phyloP scores from a whole-genome alignment of 2,888 invertebrate genomes.

The Pyrochroa serraticornis region DNA sequence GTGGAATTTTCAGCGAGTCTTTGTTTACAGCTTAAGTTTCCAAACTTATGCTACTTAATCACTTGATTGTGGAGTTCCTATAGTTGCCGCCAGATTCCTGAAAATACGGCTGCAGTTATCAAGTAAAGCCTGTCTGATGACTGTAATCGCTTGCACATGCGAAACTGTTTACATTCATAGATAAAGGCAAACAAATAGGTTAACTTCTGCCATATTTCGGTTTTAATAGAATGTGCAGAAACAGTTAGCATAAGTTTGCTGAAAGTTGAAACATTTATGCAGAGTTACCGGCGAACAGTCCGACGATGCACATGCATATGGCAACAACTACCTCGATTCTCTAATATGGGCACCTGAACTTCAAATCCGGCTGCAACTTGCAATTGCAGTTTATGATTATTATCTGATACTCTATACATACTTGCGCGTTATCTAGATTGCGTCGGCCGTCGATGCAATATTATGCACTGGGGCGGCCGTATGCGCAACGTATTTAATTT shows the following conservation, averaged over 20 bases:
- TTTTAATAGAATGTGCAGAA: slow-evolving; percentile 38
- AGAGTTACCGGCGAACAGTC: slow-evolving; percentile 1
- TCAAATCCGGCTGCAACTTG: slow-evolving; percentile 27
- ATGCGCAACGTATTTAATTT: slow-evolving; percentile 5
- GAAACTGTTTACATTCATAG: slow-evolving; percentile 3
- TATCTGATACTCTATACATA: slow-evolving; percentile 34
- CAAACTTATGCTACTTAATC: no score
- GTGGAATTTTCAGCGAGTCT: no score
- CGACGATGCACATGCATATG: slow-evolving; percentile 3
- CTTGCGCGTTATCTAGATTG: slow-evolving; percentile 12
- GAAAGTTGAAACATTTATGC: slow-evolving; percentile 25
- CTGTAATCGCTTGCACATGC: not conserved
- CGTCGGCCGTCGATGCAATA: slow-evolving; percentile 9
- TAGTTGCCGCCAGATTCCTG: no score
- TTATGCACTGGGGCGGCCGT: not conserved
- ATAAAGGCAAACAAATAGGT: slow-evolving; percentile 31
- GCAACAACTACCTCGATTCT: not conserved
- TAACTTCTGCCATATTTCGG: slow-evolving; percentile 36
- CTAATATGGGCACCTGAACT: slow-evolving; percentile 5
- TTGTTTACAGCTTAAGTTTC: no score
- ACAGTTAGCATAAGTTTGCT: slow-evolving; percentile 38
- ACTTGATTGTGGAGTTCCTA: no score
- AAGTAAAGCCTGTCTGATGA: not conserved
- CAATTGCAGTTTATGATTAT: slow-evolving; percentile 41
- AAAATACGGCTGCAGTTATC: not conserved